Evolutionary conservation across 2,888 invertebrate species (phyloP), one percentile per base, ranked within the genome.

Genomic region (Lysandra bellargus): DNA sequence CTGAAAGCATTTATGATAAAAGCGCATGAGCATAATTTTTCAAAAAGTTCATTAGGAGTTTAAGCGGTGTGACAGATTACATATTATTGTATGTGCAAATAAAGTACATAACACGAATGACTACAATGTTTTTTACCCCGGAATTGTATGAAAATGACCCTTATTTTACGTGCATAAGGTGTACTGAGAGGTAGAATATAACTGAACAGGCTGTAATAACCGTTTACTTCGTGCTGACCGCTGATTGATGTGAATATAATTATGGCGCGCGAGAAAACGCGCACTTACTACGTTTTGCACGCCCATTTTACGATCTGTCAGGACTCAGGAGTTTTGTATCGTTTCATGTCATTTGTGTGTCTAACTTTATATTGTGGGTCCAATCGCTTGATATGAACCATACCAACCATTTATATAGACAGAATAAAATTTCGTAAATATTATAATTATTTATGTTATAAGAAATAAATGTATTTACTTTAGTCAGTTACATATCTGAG

Each of bases 241-340:
- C 84, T 91, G 94, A 94, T 93, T 91, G 94, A 94, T 94, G 92
- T 89, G 90, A 89, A 93, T 92, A 92, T 94, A 94, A 94, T 94
- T 94, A 92, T 88, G 87, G 87, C 88, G 86, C 89, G 88, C 88
- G 76, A 30, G 53, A 75, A 75, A n/a, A 75, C 5, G 40, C 74
- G 44, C 44, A 44, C 23, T 74, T 74, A 44, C 44, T 1, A 23
- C 44, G 44, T 74, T 74, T 69, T 69, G 69, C 33, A 69, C 69
- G 69, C 69, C 69, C 69, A 37, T 69, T 33, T 69, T 37, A 69
- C 30, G 64, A 69, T 69, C 33, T 37, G 69, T 69, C 33, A 23
- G 17, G 57, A 57, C 57, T 57, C 30, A 4, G 23, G 61, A 61
- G 64, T 37, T 69, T 69, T 33, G 5, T 17, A 69, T 33, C 69